phyloP scores from a whole-genome alignment of 2,797 vertebrate species.

The Leucoraja ocellata region DNA sequence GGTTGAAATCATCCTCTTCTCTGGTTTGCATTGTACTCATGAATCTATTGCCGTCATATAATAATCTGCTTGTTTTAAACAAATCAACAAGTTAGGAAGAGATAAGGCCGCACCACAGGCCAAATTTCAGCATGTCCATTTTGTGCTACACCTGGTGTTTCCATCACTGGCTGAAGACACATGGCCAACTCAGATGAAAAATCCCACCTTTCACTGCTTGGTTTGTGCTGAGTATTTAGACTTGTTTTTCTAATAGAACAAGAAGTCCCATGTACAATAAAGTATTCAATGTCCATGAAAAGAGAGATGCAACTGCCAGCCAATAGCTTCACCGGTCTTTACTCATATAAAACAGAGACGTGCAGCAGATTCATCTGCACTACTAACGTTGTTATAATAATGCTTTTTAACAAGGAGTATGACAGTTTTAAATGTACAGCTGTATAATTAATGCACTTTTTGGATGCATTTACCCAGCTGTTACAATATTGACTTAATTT shows the following conservation, averaged over 20 bases:
- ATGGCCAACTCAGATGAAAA: background rate
- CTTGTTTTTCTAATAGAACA: background rate
- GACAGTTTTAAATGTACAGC: background rate
- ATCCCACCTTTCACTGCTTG: background rate
- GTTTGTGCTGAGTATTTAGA: background rate
- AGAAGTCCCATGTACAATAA: background rate
- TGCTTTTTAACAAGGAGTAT: background rate
- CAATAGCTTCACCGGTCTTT: background rate
- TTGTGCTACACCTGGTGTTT: background rate
- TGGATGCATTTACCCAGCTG: conserved; percentile 24
- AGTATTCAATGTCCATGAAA: background rate
- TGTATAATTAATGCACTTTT: conserved; percentile 14
- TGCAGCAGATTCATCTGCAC: background rate
- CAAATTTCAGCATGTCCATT: background rate
- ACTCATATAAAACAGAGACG: background rate
- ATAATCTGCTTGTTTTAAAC: background rate
- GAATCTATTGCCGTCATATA: background rate
- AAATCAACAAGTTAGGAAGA: background rate
- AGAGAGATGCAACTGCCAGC: background rate
- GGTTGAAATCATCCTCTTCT: background rate
- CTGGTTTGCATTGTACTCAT: background rate
- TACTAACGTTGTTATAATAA: background rate
- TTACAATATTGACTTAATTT: conserved; percentile 3
- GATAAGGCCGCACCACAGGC: background rate
- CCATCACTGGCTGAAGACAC: background rate